Evolutionary conservation across 2,888 invertebrate genomes (phyloP).

Genomic region (Acleris cristana): DNA sequence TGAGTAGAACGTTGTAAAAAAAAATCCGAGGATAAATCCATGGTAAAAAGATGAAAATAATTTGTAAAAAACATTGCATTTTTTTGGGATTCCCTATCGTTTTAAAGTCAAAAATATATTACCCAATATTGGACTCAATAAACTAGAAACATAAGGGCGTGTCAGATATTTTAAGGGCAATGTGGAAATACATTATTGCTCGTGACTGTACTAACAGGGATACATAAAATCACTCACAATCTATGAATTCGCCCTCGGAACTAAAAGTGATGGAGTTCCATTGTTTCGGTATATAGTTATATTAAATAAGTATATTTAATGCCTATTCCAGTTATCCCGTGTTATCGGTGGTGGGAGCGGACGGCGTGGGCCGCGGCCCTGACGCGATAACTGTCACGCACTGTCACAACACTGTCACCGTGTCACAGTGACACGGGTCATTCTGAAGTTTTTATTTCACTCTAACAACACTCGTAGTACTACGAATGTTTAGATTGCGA

Average conservation of each 20-base stretch:
- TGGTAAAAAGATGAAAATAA: too few relatives aligned
- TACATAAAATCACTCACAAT: not conserved
- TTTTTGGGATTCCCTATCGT: too few relatives aligned
- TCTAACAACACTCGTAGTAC: slow-evolving; percentile 19
- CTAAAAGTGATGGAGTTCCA: not conserved
- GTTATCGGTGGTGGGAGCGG: slow-evolving; percentile 49
- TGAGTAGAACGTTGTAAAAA: too few relatives aligned
- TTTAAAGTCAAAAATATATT: too few relatives aligned
- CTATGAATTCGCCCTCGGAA: not conserved
- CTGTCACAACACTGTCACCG: slow-evolving; percentile 44
- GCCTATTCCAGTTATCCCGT: slow-evolving; percentile 18
- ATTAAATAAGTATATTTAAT: slow-evolving; percentile 18
- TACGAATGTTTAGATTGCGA: slow-evolving; percentile 38
- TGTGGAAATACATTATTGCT: too few relatives aligned
- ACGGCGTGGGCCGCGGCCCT: slow-evolving; percentile 73
- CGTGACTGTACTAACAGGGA: too few relatives aligned
- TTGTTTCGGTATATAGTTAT: slow-evolving; percentile 18
- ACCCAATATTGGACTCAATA: too few relatives aligned
- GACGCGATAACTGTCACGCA: slow-evolving; percentile 53
- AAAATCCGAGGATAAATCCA: too few relatives aligned
- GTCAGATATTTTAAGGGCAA: too few relatives aligned
- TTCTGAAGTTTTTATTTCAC: slow-evolving; percentile 35
- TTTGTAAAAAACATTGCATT: too few relatives aligned
- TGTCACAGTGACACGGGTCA: slow-evolving; percentile 47
- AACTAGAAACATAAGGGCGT: too few relatives aligned